Evolutionary conservation across 1,140 invertebrate genomes (phyloP).

Genomic region (Ericerus pela): DNA sequence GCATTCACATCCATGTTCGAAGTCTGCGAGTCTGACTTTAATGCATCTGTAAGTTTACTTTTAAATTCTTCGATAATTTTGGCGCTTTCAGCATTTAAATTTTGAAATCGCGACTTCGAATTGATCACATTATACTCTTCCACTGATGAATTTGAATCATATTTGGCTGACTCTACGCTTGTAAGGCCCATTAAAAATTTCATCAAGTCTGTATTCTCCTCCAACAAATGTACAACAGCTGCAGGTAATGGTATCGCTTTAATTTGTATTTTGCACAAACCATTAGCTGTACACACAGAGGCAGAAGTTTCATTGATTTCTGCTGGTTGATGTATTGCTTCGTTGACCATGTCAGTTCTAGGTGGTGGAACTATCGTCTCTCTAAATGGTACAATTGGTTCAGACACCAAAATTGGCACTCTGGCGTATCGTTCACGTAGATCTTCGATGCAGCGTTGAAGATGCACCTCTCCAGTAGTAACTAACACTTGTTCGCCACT

Average conservation of each 20-base stretch:
- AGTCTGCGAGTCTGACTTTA: slow-evolving; percentile 40
- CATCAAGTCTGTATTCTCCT: slow-evolving; percentile 41
- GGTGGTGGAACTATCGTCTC: slow-evolving; percentile 81
- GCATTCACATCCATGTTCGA: slow-evolving; percentile 45
- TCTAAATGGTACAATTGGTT: slow-evolving; percentile 89
- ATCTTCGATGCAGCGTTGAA: slow-evolving; percentile 86
- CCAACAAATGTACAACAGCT: slow-evolving; percentile 52
- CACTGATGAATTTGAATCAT: background rate
- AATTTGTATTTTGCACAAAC: slow-evolving; percentile 55
- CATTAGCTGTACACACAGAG: slow-evolving; percentile 50
- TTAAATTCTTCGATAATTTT: slow-evolving; percentile 45
- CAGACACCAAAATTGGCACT: slow-evolving; percentile 75
- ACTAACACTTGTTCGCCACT: slow-evolving; percentile 92
- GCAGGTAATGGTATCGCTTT: slow-evolving; percentile 64
- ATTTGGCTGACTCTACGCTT: too few relatives aligned
- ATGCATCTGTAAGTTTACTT: slow-evolving; percentile 43
- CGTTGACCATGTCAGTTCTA: slow-evolving; percentile 77
- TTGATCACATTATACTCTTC: background rate
- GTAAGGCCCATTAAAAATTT: slow-evolving; percentile 29
- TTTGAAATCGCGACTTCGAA: slow-evolving; percentile 17
- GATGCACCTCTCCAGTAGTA: slow-evolving; percentile 93
- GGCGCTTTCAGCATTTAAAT: slow-evolving; percentile 35
- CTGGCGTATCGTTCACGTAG: slow-evolving; percentile 65
- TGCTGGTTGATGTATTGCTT: slow-evolving; percentile 33
- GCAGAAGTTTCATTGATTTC: slow-evolving; percentile 29